phyloP scores from a whole-genome alignment of 2,888 invertebrate genomes.

The Arrhopalites spinosus region DNA sequence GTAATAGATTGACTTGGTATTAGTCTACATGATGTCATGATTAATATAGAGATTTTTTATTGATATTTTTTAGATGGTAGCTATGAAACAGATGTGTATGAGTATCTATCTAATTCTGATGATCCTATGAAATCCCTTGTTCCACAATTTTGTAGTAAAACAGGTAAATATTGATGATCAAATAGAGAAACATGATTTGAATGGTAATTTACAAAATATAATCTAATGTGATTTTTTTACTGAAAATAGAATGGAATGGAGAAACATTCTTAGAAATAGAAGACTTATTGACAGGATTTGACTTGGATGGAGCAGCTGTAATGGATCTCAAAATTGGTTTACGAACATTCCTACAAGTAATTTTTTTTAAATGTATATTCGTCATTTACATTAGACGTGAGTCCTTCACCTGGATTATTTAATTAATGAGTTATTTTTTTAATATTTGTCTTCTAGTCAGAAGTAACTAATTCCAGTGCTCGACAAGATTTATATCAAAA shows the following conservation, averaged over 20 bases:
- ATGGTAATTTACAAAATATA: too few species aligned
- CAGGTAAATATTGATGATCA: neutral
- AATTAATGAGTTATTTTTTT: too few species aligned
- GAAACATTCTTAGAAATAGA: constrained; percentile 92
- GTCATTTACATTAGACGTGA: too few species aligned
- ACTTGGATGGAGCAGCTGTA: constrained; percentile 62
- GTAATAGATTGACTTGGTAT: too few species aligned
- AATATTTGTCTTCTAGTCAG: constrained; percentile 76
- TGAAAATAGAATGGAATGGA: constrained; percentile 70
- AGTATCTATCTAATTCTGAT: constrained; percentile 68
- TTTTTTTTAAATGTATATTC: too few species aligned
- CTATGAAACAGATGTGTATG: constrained; percentile 67
- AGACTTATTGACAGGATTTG: constrained; percentile 67
- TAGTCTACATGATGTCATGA: too few species aligned
- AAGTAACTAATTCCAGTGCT: constrained; percentile 84
- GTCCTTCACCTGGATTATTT: too few species aligned
- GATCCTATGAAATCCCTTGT: constrained; percentile 62
- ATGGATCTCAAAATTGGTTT: constrained; percentile 98
- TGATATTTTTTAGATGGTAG: constrained; percentile 59
- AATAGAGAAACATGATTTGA: too few species aligned
- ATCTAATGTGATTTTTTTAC: neutral
- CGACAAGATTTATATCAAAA: constrained; percentile 90
- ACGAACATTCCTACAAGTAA: constrained; percentile 92
- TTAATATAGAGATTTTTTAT: too few species aligned
- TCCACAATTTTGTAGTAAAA: constrained; percentile 77